A percentile compares a stretch with the other conserved stretches of the same genome.
These are phyloP conservation scores for Hydractinia echinata DNA, from an alignment of 30 jellyfish, hydroid and myxozoan species.

Conservation along the genomic window DNA sequence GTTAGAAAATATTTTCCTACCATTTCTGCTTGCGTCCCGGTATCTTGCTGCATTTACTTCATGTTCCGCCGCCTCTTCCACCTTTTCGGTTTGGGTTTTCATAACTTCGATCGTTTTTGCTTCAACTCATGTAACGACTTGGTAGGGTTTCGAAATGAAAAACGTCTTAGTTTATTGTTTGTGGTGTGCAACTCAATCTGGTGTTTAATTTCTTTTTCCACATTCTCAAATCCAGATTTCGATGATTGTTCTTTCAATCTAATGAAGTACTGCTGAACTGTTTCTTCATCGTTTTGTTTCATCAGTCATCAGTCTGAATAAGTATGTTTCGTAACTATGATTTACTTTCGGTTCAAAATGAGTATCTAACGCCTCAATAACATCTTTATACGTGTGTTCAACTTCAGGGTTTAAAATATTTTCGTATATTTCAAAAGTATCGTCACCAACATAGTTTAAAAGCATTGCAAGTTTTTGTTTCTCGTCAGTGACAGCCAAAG, in stretches of 20 bases:
- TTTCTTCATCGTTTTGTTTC: constrained; percentile 18
- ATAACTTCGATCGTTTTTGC: constrained; percentile 7
- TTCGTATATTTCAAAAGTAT: constrained; percentile 26
- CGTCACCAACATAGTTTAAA: constrained; percentile 22
- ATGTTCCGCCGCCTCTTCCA: constrained; percentile 1
- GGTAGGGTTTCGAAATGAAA: not conserved
- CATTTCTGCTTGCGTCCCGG: not conserved
- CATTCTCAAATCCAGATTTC: constrained; percentile 9
- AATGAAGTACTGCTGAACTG: constrained; percentile 14
- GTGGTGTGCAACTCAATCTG: constrained; percentile 11
- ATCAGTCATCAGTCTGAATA: constrained; percentile 10
- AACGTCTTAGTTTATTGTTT: constrained; percentile 6
- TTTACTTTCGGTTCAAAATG: constrained; percentile 25
- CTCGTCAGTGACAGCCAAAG: constrained; percentile 32
- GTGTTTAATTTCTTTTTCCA: not conserved
- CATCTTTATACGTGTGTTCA: constrained; percentile 5
- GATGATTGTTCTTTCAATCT: constrained; percentile 13
- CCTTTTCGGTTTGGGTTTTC: not conserved
- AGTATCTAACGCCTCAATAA: not conserved
- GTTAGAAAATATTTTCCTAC: not conserved
- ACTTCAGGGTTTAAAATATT: constrained; percentile 5
- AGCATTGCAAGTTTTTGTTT: constrained; percentile 30
- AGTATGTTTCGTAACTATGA: constrained; percentile 13
- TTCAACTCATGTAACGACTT: constrained; percentile 1
- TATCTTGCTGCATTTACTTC: constrained; percentile 6